A percentile compares a stretch with the other conserved stretches of the same genome.
Evolutionary conservation across 2,888 invertebrate species (phyloP).

Genomic region (Lycia hirtaria): DNA sequence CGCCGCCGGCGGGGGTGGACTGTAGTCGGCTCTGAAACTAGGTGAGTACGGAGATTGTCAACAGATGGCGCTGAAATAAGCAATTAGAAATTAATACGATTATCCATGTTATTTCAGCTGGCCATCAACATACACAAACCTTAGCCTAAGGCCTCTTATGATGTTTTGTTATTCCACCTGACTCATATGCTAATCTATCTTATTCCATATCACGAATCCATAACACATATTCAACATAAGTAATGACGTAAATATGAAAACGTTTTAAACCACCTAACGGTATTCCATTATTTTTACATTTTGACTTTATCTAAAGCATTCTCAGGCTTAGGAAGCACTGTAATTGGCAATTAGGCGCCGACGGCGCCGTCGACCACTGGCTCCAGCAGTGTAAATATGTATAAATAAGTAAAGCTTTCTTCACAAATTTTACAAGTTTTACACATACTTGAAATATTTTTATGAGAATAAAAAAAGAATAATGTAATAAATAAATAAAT

Average conservation of each 20-base stretch:
- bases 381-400: constrained; percentile 42
- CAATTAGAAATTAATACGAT: neutral
- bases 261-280: neutral
- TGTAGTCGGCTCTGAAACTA: constrained; percentile 90
- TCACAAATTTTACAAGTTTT: constrained; percentile 11
- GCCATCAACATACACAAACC: no score
- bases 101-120: no score
- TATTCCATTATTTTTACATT: constrained; percentile 31
- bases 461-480: no score
- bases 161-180: no score
- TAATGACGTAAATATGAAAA: neutral
- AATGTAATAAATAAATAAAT: no score
- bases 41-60: constrained; percentile 76
- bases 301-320: constrained; percentile 44
- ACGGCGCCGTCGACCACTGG: constrained; percentile 40
- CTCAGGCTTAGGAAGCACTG: constrained; percentile 44
- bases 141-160: no score
- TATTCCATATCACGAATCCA: no score
- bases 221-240: no score
- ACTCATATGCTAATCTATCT: no score
- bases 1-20: constrained; percentile 90
- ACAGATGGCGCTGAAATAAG: constrained; percentile 64
- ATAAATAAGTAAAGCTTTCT: constrained; percentile 31
- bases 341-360: constrained; percentile 64
- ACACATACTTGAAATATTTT: neutral